Percentiles rank a stretch among this genome's conserved stretches.
These are phyloP conservation scores for Coracopsis vasa DNA, from an alignment of 2,113 vertebrate genomes.

Conservation along the genomic window DNA sequence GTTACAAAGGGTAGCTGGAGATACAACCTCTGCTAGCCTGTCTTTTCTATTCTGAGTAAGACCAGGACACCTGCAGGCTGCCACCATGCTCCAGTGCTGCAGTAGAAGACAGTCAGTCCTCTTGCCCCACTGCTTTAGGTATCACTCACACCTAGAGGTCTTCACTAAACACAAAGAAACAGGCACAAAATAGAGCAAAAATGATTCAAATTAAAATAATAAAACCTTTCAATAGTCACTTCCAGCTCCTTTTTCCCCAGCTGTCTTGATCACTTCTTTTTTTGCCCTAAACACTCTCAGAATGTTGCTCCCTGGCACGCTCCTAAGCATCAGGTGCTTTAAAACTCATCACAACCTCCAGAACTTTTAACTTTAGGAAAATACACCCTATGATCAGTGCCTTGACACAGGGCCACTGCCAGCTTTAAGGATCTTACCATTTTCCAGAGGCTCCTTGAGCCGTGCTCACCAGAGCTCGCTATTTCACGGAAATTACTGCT, in stretches of 20 bases:
- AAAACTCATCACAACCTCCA: background rate
- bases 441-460: background rate
- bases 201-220: background rate
- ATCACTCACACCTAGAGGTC: constrained; percentile 1
- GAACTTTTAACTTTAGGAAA: background rate
- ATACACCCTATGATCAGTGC: rapidly evolving
- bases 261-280: background rate
- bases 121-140: constrained; percentile 29
- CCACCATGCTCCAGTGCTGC: constrained; percentile 23
- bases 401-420: background rate
- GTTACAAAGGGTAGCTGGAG: constrained; percentile 55
- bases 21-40: constrained; percentile 31
- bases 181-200: background rate
- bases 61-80: constrained; percentile 69
- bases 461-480: background rate
- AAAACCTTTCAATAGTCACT: background rate
- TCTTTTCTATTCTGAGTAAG: constrained; percentile 76
- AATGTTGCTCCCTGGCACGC: background rate
- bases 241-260: background rate
- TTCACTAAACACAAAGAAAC: constrained; percentile 15
- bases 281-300: background rate
- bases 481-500: background rate
- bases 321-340: background rate
- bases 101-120: background rate
- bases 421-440: background rate